Conservation (phyloP, 1,140 invertebrate species). For the Rhopalosiphum maidis region DNA sequence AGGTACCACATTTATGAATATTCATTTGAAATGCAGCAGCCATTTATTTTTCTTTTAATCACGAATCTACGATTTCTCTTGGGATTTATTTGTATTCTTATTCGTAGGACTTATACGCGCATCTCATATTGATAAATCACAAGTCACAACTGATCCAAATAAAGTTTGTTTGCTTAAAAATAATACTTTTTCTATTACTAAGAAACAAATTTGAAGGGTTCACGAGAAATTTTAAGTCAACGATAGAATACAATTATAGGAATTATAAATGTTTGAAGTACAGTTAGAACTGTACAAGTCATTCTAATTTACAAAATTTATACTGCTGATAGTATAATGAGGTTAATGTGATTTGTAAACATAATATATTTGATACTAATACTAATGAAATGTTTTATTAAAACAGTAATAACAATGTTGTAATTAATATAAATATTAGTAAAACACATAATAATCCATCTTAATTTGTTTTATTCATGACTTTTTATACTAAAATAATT, state of each 20-base stretch:
- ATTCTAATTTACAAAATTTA: not conserved
- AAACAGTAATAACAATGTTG: not conserved
- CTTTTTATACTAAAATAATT: too few species aligned
- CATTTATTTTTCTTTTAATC: constrained; percentile 29
- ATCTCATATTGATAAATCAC: not conserved
- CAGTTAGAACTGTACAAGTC: too few species aligned
- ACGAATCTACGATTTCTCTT: not conserved
- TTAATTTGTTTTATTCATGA: not conserved
- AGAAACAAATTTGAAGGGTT: not conserved
- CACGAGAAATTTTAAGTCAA: too few species aligned
- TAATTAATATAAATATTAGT: not conserved
- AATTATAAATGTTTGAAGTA: not conserved
- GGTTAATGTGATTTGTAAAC: not conserved
- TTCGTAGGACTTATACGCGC: not conserved
- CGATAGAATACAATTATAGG: too few species aligned
- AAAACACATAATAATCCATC: not conserved
- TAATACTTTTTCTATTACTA: not conserved
- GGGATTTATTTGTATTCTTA: not conserved
- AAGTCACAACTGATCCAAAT: not conserved
- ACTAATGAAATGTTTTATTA: not conserved
- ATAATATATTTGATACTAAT: not conserved
- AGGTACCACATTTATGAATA: not conserved
- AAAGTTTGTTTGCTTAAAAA: not conserved
- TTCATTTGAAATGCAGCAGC: not conserved
- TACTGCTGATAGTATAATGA: not conserved